phyloP scores from a whole-genome alignment of 2,113 vertebrate genomes.

The Cynocephalus volans region DNA sequence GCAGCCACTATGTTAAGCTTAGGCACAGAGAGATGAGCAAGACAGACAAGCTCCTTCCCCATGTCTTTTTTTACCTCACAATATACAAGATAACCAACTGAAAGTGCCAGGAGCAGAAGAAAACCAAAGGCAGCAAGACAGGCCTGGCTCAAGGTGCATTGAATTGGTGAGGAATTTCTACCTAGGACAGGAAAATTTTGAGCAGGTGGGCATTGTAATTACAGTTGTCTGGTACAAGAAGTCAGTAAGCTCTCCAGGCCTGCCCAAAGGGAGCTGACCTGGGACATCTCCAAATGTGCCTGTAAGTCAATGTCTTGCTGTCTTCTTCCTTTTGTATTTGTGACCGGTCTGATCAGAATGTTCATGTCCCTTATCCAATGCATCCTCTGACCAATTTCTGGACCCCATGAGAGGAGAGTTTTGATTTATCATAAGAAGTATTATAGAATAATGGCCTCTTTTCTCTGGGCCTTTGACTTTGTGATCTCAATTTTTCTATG shows the following conservation, averaged over 20 bases:
- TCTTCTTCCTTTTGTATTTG: background rate
- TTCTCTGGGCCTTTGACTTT: background rate
- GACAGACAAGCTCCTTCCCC: background rate
- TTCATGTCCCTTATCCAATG: background rate
- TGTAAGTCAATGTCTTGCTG: background rate
- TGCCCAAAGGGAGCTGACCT: background rate
- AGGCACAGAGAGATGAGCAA: background rate
- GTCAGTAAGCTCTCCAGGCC: background rate
- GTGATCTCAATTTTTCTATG: background rate
- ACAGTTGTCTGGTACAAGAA: background rate
- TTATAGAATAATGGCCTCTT: background rate
- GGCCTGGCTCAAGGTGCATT: background rate
- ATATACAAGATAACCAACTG: background rate
- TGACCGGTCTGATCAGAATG: background rate
- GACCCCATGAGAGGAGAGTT: background rate
- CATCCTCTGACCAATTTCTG: background rate
- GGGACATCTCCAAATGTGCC: background rate
- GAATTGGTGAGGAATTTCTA: background rate
- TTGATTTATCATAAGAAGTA: background rate
- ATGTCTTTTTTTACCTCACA: background rate
- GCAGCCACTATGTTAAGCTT: background rate
- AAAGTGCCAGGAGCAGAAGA: background rate
- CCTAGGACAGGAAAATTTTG: background rate
- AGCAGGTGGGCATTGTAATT: background rate
- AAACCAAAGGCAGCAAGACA: background rate